A percentile compares a stretch with the other conserved stretches of the same genome.
These are phyloP conservation scores for Erebia epiphron DNA, from an alignment of 2,888 invertebrate species.

Conservation along the genomic window DNA sequence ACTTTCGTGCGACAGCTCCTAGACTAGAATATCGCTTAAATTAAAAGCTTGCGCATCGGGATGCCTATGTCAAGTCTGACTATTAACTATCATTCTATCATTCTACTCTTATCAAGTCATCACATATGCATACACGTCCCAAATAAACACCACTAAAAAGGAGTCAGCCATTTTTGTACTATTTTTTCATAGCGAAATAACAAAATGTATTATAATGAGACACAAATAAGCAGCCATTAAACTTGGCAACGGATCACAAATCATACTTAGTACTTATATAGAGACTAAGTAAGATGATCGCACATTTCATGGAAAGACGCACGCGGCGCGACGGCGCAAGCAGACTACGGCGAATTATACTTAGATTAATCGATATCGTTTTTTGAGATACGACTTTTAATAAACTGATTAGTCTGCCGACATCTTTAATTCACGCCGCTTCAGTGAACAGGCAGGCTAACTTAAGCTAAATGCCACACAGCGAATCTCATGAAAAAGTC, in stretches of 20 bases:
- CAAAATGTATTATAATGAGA: conserved; percentile 37
- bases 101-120: conserved; percentile 28
- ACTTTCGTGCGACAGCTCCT: conserved; percentile 3
- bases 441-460: too few relatives aligned
- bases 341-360: too few relatives aligned
- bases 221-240: conserved; percentile 22
- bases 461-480: too few relatives aligned
- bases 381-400: too few relatives aligned
- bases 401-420: too few relatives aligned
- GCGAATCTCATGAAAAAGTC: too few relatives aligned
- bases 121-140: conserved; percentile 36
- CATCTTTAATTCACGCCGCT: too few relatives aligned
- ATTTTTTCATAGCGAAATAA: conserved; percentile 35
- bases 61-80: conserved; percentile 16
- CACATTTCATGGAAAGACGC: neutral
- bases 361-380: too few relatives aligned
- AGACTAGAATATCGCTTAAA: conserved; percentile 25
- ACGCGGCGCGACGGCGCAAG: neutral
- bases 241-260: conserved; percentile 29
- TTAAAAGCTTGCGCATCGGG: conserved; percentile 19
- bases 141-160: conserved; percentile 45
- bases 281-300: neutral
- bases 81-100: conserved; percentile 16
- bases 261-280: neutral
- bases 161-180: conserved; percentile 45